phyloP scores from a whole-genome alignment of 1,140 invertebrate genomes.

The Oryctes rhinoceros region DNA sequence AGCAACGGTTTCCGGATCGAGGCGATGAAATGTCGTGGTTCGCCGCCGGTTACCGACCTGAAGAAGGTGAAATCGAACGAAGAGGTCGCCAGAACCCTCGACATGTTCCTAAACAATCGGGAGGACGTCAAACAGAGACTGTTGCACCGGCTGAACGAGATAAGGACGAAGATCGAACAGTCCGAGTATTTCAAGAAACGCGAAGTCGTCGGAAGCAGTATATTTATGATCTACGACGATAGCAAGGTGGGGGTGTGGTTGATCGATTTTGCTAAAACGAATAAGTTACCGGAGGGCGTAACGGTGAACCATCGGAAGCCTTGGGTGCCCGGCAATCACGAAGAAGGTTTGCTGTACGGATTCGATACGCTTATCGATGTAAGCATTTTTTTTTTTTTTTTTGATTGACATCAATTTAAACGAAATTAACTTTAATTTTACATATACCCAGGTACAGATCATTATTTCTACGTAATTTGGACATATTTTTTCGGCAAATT shows the following conservation, averaged over 20 bases:
- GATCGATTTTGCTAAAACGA: slow-evolving; percentile 96
- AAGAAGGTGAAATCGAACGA: slow-evolving; percentile 79
- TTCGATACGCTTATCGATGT: slow-evolving; percentile 83
- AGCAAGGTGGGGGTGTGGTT: slow-evolving; percentile 89
- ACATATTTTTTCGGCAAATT: too few species aligned
- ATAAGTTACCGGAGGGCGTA: slow-evolving; percentile 74
- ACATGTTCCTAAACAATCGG: slow-evolving; percentile 77
- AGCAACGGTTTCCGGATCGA: slow-evolving; percentile 95
- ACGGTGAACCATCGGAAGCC: slow-evolving; percentile 77
- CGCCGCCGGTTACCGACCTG: slow-evolving; percentile 77
- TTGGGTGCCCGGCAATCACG: slow-evolving; percentile 92
- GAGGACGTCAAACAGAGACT: slow-evolving; percentile 75
- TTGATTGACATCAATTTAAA: too few species aligned
- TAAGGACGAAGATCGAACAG: slow-evolving; percentile 80
- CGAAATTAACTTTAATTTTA: too few species aligned
- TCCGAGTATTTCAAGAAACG: slow-evolving; percentile 89
- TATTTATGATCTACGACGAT: slow-evolving; percentile 93
- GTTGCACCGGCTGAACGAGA: slow-evolving; percentile 76
- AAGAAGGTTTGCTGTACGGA: slow-evolving; percentile 92
- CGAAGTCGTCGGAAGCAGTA: slow-evolving; percentile 94
- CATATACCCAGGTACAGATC: too few species aligned
- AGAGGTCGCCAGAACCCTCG: slow-evolving; percentile 82
- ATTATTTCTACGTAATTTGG: too few species aligned
- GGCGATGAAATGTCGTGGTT: slow-evolving; percentile 86
- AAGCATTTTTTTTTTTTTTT: slow-evolving; percentile 49